Conservation (phyloP, 2,113 vertebrate species). For the Alectura lathami region DNA sequence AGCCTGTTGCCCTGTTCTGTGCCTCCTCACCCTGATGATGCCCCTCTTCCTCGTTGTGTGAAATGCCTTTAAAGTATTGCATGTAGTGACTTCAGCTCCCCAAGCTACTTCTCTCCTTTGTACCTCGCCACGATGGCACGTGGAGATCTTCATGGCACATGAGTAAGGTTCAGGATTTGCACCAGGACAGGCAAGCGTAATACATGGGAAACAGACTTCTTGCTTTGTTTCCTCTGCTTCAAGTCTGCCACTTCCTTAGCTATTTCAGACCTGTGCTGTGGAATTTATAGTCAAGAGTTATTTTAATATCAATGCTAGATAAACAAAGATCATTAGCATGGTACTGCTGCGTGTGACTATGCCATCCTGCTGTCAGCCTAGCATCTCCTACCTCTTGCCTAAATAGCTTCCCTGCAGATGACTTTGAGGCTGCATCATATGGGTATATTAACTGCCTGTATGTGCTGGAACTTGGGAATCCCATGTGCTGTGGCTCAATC, state of each 20-base stretch:
- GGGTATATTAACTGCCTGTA: neutral
- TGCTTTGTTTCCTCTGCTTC: neutral
- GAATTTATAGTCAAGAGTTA: neutral
- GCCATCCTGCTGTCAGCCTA: neutral
- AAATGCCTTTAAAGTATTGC: neutral
- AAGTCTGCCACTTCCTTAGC: neutral
- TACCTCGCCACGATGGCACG: rapidly evolving
- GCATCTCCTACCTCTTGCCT: neutral
- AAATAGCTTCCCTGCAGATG: neutral
- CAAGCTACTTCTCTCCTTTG: neutral
- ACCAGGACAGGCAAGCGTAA: neutral
- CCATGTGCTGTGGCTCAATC: neutral
- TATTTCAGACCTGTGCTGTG: neutral
- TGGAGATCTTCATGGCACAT: neutral
- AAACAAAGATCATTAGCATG: neutral
- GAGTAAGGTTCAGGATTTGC: neutral
- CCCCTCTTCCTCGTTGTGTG: neutral
- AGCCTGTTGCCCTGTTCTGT: neutral
- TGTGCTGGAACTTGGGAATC: neutral
- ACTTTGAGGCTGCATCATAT: neutral
- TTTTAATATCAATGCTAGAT: neutral
- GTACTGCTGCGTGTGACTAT: neutral
- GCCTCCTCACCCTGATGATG: neutral
- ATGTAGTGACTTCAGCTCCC: neutral
- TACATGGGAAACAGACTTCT: neutral